Evolutionary conservation across 2,888 invertebrate species (phyloP).

Genomic region (Thysanoteuthis rhombus): DNA sequence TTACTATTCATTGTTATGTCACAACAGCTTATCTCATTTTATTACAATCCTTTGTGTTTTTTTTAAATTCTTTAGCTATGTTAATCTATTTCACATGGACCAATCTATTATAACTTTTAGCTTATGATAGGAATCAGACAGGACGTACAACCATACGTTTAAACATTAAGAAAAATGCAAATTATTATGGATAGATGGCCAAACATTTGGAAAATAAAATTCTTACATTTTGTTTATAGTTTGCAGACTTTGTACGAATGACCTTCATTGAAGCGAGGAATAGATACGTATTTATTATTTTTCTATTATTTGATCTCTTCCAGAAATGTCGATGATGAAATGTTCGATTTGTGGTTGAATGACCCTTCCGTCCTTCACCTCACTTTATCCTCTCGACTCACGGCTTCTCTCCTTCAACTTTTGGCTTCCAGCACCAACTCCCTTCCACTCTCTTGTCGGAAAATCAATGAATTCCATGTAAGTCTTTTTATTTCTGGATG

Average conservation of each 20-base stretch:
- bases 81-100: too few species aligned
- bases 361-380: not conserved
- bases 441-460: not conserved
- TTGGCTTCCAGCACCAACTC: constrained; percentile 21
- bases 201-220: too few species aligned
- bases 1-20: too few species aligned
- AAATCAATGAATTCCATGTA: constrained; percentile 23
- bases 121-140: too few species aligned
- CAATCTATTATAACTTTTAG: too few species aligned
- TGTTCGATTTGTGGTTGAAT: not conserved
- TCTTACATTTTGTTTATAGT: not conserved
- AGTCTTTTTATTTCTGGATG: not conserved
- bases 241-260: too few species aligned
- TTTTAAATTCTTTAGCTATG: too few species aligned
- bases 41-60: too few species aligned
- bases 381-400: constrained; percentile 16
- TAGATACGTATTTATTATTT: not conserved
- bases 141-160: too few species aligned
- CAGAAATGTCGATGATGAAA: not conserved
- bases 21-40: too few species aligned
- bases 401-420: not conserved
- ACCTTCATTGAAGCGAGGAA: not conserved
- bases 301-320: not conserved
- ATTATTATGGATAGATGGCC: too few species aligned
- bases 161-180: too few species aligned